Evolutionary conservation across 37 sponge, comb jelly and placozoan genomes (phyloP).

Genomic region (Axinella damicornis): DNA sequence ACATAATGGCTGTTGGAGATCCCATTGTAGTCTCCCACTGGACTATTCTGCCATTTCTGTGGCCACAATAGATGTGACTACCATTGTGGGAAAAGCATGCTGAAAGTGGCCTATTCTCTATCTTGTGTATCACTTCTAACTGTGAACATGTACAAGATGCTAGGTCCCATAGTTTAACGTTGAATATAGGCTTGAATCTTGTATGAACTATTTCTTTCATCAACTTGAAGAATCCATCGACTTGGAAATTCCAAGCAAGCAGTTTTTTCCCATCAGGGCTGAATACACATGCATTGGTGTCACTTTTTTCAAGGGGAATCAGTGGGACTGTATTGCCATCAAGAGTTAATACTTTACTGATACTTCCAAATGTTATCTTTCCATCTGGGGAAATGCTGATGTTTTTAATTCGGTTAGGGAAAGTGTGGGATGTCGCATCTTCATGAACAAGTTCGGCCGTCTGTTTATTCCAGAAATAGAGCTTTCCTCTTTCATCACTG

Average conservation of each 20-base stretch:
- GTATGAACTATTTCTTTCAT: not conserved
- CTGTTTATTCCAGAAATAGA: conserved; percentile 26
- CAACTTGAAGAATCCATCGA: not conserved
- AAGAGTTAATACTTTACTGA: not conserved
- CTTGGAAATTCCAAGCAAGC: conserved; percentile 19
- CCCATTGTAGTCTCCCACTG: conserved; percentile 9
- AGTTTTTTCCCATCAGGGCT: conserved; percentile 26
- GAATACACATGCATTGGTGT: conserved; percentile 26
- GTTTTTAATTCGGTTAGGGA: no score
- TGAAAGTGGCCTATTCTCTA: conserved; percentile 2
- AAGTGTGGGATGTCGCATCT: no score
- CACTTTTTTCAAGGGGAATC: not conserved
- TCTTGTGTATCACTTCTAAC: not conserved
- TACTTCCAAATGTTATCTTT: conserved; percentile 20
- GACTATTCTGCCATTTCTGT: conserved; percentile 35
- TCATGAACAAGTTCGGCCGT: conserved; percentile 9
- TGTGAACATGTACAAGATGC: not conserved
- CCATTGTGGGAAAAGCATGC: conserved; percentile 58
- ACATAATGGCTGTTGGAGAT: conserved; percentile 2
- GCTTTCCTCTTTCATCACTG: conserved; percentile 14
- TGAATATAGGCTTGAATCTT: not conserved
- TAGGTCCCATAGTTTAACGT: conserved; percentile 26
- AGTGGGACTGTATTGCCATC: conserved; percentile 19
- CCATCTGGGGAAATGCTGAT: conserved; percentile 28
- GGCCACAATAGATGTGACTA: conserved; percentile 3